Evolutionary conservation across 2,113 vertebrate species (phyloP).

Genomic region (Procavia capensis): DNA sequence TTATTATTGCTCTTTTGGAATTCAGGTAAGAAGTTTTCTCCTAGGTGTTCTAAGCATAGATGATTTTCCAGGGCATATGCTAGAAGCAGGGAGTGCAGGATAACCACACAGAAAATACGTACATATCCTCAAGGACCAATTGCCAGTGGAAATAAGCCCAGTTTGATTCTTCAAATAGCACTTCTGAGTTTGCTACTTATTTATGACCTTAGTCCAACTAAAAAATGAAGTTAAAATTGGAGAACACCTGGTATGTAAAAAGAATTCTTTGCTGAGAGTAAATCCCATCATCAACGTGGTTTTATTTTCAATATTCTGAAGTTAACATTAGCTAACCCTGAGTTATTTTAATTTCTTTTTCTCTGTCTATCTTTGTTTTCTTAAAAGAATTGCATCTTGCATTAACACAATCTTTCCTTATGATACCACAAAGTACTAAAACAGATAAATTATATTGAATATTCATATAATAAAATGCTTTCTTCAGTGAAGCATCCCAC

Average conservation of each 20-base stretch:
- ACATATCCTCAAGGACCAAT: background rate
- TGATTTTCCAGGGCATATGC: background rate
- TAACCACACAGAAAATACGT: background rate
- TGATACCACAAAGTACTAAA: background rate
- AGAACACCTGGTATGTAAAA: background rate
- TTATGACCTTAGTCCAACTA: background rate
- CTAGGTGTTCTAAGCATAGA: background rate
- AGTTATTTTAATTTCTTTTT: background rate
- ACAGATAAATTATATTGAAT: background rate
- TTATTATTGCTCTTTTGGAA: background rate
- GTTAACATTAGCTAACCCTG: background rate
- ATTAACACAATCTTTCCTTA: background rate
- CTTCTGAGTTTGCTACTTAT: background rate
- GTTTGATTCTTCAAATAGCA: background rate
- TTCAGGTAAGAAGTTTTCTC: background rate
- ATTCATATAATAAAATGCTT: background rate
- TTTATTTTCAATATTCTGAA: background rate
- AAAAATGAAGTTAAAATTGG: background rate
- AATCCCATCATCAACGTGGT: background rate
- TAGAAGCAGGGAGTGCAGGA: background rate
- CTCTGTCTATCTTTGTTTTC: background rate
- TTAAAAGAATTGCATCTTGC: background rate
- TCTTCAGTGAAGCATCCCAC: background rate
- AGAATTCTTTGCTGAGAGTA: background rate
- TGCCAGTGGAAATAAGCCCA: background rate